Evolutionary conservation across 2,888 invertebrate species (phyloP), one percentile per base, ranked within the genome.

Genomic region (Diaprepes abbreviatus): DNA sequence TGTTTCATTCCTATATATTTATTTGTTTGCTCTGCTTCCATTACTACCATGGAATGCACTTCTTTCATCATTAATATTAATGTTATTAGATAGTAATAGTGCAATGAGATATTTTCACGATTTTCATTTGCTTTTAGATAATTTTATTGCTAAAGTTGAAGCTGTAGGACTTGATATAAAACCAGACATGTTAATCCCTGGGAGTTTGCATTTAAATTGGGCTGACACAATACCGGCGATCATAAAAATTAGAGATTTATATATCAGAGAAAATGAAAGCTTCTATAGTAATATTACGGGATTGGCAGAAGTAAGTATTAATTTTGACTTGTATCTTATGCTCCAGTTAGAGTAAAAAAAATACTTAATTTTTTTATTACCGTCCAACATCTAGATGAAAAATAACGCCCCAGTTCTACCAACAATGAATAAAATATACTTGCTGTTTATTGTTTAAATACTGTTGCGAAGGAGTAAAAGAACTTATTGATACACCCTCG

Each of bases 171-270:
- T 54, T 19, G 54, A 54, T 12, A 12, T 35, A 36, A 54, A 54
- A n/a, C 54, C 54, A 1, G 21, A 3, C 2, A 35, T 35, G 33
- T 31, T 54, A 35, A 54, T 54, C 36, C 54, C 54, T n/a, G n/a
- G n/a, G n/a, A n/a, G n/a, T 3, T 33, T 36, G 7, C 19, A 54
- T 35, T 36, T 54, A 12, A 17, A 35, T 54, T 21, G 10, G 0
- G 1, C 28, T 19, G 54, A 54, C 12, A 19, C 4, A 1, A 21
- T 2, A 12, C 0, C n/a, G n/a, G 54, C 36, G 0, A 17, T 19
- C 0, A 36, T 21, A n/a, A 16, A 21, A 9, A 54, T 54, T 21
- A 17, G 36, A 16, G 21, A 54, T 10, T 35, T 54, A 7, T 54
- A 54, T 19, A 54, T 54, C 7, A 17, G 21, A 35, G 35, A 21